Evolutionary conservation across 1,140 invertebrate species (phyloP).

Genomic region (Pinna nobilis): DNA sequence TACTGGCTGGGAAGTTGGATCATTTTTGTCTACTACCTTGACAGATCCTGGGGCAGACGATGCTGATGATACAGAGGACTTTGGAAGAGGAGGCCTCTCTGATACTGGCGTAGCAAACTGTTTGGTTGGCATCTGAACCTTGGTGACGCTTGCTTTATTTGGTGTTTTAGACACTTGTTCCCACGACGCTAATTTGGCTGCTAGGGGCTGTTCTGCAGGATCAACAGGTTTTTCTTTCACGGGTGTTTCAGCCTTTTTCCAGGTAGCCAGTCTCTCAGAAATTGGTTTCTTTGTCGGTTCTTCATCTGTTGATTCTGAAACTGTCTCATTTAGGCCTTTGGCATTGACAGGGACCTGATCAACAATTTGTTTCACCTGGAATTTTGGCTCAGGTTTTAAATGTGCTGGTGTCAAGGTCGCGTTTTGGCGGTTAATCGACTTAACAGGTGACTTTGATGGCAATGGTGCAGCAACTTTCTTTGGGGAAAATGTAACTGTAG

Average conservation of each 20-base stretch:
- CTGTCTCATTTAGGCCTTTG: conserved; percentile 44
- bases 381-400: conserved; percentile 35
- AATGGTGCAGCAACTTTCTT: conserved; percentile 19
- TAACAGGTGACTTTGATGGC: conserved; percentile 1
- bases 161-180: conserved; percentile 6
- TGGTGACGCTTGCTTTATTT: conserved; percentile 21
- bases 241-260: conserved; percentile 43
- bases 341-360: conserved; percentile 41
- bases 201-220: conserved; percentile 20
- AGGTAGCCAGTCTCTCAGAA: conserved; percentile 47
- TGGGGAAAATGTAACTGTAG: conserved; percentile 11
- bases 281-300: conserved; percentile 55
- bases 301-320: conserved; percentile 38
- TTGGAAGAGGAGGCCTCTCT: conserved; percentile 27
- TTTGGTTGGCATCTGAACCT: conserved; percentile 28
- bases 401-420: conserved; percentile 6
- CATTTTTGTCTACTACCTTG: conserved; percentile 29
- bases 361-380: conserved; percentile 18
- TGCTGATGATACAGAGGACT: background rate
- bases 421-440: background rate
- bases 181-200: conserved; percentile 5
- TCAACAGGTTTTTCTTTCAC: conserved; percentile 22
- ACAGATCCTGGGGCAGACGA: background rate
- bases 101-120: conserved; percentile 31
- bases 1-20: conserved; percentile 56